Percentiles rank a stretch among this genome's conserved stretches.
Evolutionary conservation across 2,888 invertebrate genomes (phyloP).

Genomic region (Halictus ligatus): DNA sequence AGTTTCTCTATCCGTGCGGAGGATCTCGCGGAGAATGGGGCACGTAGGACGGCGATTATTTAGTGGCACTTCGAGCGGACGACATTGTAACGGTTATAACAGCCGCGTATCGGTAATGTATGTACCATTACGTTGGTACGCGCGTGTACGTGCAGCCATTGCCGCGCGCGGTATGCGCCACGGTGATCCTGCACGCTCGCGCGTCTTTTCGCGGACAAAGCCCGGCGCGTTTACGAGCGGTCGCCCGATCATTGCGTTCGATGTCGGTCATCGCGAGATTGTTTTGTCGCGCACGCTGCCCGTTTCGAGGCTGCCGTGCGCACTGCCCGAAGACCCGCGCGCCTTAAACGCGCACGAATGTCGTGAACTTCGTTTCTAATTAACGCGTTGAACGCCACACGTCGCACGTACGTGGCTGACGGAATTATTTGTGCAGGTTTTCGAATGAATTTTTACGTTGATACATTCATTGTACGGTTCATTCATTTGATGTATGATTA

Average conservation of each 20-base stretch:
- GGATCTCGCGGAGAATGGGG: slow-evolving; percentile 71
- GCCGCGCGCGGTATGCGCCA: slow-evolving; percentile 60
- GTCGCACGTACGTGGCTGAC: too few relatives aligned
- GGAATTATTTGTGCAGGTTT: too few relatives aligned
- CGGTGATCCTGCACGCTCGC: slow-evolving; percentile 30
- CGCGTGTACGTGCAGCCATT: slow-evolving; percentile 44
- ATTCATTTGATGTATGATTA: too few relatives aligned
- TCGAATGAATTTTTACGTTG: too few relatives aligned
- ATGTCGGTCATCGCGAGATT: slow-evolving; percentile 33
- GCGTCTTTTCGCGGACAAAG: slow-evolving; percentile 37
- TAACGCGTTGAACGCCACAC: too few relatives aligned
- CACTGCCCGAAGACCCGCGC: too few relatives aligned
- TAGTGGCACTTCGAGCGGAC: slow-evolving; percentile 64
- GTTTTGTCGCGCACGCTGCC: slow-evolving; percentile 2
- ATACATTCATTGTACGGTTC: too few relatives aligned
- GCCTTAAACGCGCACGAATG: neutral
- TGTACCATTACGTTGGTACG: slow-evolving; percentile 54
- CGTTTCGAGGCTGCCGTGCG: too few relatives aligned
- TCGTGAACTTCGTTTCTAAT: neutral
- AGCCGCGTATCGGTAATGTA: slow-evolving; percentile 65
- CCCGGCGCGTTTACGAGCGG: slow-evolving; percentile 38
- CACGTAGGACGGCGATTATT: slow-evolving; percentile 72
- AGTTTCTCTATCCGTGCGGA: slow-evolving; percentile 74
- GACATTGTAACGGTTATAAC: slow-evolving; percentile 70
- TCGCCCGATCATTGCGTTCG: slow-evolving; percentile 10